A percentile compares a stretch with the other conserved stretches of the same genome.
phyloP scores from a whole-genome alignment of 2,797 vertebrate genomes.

The Hydrophis major region DNA sequence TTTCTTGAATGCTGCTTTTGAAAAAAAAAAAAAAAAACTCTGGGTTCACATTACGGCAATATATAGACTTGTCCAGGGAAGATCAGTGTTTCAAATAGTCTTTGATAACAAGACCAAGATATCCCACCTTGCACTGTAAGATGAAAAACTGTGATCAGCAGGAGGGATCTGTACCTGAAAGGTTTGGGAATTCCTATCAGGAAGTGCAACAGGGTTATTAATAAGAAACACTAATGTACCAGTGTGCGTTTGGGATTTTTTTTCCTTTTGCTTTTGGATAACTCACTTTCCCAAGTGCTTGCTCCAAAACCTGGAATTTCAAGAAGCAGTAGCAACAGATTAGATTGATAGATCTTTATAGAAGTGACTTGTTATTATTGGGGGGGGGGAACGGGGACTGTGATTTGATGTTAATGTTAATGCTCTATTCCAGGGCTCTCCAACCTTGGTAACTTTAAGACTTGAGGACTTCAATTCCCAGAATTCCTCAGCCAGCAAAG shows the following conservation, averaged over 20 bases:
- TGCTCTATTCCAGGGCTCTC: no score
- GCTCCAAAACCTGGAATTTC: neutral
- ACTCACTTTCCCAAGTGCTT: neutral
- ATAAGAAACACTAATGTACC: neutral
- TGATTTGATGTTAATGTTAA: no score
- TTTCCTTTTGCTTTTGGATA: neutral
- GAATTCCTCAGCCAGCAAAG: no score
- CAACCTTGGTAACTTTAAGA: no score
- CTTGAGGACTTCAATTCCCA: no score
- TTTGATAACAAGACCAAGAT: neutral
- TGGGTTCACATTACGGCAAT: neutral
- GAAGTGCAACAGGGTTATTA: neutral
- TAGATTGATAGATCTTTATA: no score
- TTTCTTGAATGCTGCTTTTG: neutral
- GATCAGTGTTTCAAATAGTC: neutral
- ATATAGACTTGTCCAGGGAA: neutral
- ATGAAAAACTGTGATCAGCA: neutral
- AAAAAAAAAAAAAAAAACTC: neutral
- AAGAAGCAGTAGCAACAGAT: neutral
- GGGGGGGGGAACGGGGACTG: no score
- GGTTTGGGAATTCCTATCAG: no score
- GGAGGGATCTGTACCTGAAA: neutral
- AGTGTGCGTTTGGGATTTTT: neutral
- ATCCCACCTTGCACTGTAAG: neutral
- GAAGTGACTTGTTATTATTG: no score